Evolutionary conservation across 2,797 vertebrate species (phyloP).

Genomic region (Eptatretus atami): DNA sequence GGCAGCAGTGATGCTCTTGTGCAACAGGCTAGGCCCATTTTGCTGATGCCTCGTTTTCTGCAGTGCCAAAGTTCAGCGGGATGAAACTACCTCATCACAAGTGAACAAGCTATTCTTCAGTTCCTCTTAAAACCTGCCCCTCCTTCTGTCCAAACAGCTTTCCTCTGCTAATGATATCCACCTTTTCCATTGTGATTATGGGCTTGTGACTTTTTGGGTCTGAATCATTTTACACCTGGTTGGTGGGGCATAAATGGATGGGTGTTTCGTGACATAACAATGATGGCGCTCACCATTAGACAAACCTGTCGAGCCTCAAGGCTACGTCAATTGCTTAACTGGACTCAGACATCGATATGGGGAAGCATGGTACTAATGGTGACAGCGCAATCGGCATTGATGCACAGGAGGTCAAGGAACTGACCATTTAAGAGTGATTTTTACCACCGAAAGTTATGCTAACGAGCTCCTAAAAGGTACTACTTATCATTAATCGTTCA

Average conservation of each 20-base stretch:
- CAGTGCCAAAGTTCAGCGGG: slow-evolving; percentile 43
- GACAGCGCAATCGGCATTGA: slow-evolving; percentile 53
- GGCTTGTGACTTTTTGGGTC: slow-evolving; percentile 38
- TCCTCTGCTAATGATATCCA: too few species aligned
- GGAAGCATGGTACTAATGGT: slow-evolving; percentile 22
- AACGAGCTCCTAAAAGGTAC: slow-evolving; percentile 72
- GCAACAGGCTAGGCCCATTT: slow-evolving; percentile 34
- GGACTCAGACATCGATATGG: slow-evolving; percentile 43
- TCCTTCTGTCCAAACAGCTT: too few species aligned
- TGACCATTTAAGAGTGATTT: slow-evolving; percentile 35
- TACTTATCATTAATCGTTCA: slow-evolving; percentile 8
- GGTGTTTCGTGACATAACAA: slow-evolving; percentile 31
- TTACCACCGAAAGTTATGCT: slow-evolving; percentile 37
- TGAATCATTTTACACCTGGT: slow-evolving; percentile 72
- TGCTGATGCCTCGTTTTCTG: slow-evolving; percentile 52
- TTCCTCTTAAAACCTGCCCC: slow-evolving; percentile 35
- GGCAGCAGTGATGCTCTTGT: slow-evolving; percentile 24
- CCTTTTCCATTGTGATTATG: slow-evolving; percentile 9
- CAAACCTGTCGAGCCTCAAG: slow-evolving; percentile 40
- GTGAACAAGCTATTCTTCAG: slow-evolving; percentile 14
- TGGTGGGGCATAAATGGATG: slow-evolving; percentile 22
- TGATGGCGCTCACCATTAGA: slow-evolving; percentile 23
- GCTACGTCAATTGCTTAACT: slow-evolving; percentile 30
- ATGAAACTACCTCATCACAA: slow-evolving; percentile 21
- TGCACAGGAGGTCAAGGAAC: slow-evolving; percentile 28